These are phyloP conservation scores for Eulemur rufifrons DNA, from an alignment of 2,113 vertebrate species.

Conservation along the genomic window DNA sequence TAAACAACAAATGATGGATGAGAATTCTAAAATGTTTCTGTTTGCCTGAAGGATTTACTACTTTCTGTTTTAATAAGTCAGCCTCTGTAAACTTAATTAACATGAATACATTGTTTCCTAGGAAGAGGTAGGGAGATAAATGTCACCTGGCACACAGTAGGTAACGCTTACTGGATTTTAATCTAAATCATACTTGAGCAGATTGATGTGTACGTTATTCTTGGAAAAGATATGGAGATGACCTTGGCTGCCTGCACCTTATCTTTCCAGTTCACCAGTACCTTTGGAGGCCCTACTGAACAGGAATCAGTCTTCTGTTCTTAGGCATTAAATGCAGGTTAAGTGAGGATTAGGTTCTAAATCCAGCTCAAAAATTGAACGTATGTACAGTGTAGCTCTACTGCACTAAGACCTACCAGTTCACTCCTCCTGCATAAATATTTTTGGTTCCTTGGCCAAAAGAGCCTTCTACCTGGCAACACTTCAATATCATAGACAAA, in stretches of 20 bases:
- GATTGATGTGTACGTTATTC: not conserved
- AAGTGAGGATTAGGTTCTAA: slow-evolving; percentile 12
- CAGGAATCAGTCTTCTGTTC: not conserved
- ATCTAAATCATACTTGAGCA: slow-evolving; percentile 32
- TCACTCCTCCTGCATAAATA: not conserved
- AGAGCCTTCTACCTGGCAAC: not conserved
- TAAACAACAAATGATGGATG: slow-evolving; percentile 56
- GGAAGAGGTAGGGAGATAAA: slow-evolving; percentile 14
- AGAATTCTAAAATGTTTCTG: slow-evolving; percentile 59
- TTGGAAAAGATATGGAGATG: not conserved
- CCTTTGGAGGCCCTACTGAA: not conserved
- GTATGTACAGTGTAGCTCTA: not conserved
- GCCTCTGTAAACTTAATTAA: slow-evolving; percentile 50
- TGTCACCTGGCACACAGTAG: not conserved
- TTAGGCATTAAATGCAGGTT: slow-evolving; percentile 35
- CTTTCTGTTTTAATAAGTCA: slow-evolving; percentile 55
- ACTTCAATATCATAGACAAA: not conserved
- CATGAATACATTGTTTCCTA: slow-evolving; percentile 40
- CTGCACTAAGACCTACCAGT: not conserved
- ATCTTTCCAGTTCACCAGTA: not conserved
- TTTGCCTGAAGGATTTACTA: slow-evolving; percentile 58
- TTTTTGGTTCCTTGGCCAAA: not conserved
- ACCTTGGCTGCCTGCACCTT: not conserved
- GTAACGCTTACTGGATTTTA: slow-evolving; percentile 6
- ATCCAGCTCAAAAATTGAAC: not conserved